phyloP scores from a whole-genome alignment of 2,888 invertebrate species.

The Cancer borealis region DNA sequence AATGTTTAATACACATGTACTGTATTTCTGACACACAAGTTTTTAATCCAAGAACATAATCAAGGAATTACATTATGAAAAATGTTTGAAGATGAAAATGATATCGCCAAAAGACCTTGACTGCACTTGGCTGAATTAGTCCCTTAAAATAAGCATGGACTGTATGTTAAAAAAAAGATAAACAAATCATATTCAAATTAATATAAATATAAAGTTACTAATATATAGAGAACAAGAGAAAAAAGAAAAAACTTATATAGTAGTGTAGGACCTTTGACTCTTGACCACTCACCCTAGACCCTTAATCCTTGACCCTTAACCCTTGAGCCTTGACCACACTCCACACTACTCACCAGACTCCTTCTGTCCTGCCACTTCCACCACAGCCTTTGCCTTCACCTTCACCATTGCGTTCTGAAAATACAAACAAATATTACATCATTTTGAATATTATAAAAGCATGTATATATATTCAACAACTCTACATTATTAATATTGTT shows the following conservation, averaged over 20 bases:
- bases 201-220: neutral
- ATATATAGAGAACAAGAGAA: too few relatives aligned
- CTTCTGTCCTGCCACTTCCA: neutral
- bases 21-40: neutral
- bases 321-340: neutral
- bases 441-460: neutral
- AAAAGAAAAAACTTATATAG: too few relatives aligned
- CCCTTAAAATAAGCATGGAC: too few relatives aligned
- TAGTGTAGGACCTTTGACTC: too few relatives aligned
- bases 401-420: slow-evolving; percentile 17
- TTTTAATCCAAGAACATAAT: neutral
- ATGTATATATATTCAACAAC: neutral
- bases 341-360: neutral
- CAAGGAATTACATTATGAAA: neutral
- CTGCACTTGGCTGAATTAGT: neutral
- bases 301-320: too few relatives aligned
- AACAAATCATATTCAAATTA: neutral
- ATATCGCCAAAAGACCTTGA: neutral
- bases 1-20: neutral
- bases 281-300: too few relatives aligned
- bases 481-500: neutral
- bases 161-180: neutral
- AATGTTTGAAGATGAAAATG: neutral
- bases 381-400: neutral
- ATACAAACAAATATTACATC: neutral